Evolutionary conservation across 2,888 invertebrate species (phyloP).

Genomic region (Axea sp.): DNA sequence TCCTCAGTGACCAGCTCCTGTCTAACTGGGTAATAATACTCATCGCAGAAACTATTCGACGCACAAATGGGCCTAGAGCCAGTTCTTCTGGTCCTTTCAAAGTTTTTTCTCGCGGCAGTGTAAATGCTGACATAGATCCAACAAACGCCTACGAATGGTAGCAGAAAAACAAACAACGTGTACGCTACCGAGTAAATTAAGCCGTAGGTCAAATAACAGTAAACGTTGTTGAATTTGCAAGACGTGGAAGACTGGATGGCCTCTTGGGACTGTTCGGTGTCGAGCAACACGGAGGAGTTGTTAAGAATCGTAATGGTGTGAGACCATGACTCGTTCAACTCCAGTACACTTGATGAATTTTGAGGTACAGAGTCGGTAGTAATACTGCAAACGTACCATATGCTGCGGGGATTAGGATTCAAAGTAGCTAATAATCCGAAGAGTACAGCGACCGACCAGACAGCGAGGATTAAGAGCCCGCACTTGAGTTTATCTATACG

Average conservation of each 20-base stretch:
- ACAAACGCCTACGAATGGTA: slow-evolving; percentile 84
- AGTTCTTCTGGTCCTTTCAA: slow-evolving; percentile 81
- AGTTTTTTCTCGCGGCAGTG: slow-evolving; percentile 87
- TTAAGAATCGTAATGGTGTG: slow-evolving; percentile 58
- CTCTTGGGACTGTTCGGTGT: slow-evolving; percentile 32
- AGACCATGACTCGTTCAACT: slow-evolving; percentile 32
- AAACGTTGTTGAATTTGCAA: slow-evolving; percentile 46
- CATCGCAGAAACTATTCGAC: slow-evolving; percentile 75
- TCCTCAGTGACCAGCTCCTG: slow-evolving; percentile 70
- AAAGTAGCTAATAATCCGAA: slow-evolving; percentile 80
- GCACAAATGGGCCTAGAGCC: slow-evolving; percentile 76
- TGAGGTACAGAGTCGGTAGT: not conserved
- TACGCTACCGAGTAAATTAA: slow-evolving; percentile 80
- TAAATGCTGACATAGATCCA: slow-evolving; percentile 88
- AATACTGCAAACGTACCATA: slow-evolving; percentile 78
- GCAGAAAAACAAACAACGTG: slow-evolving; percentile 79
- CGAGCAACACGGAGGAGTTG: slow-evolving; percentile 53
- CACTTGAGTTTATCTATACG: slow-evolving; percentile 81
- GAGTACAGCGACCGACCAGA: slow-evolving; percentile 80
- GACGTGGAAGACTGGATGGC: slow-evolving; percentile 36
- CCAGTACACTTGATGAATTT: slow-evolving; percentile 3
- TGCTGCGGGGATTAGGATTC: slow-evolving; percentile 78
- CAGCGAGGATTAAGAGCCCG: slow-evolving; percentile 79
- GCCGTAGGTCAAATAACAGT: slow-evolving; percentile 74
- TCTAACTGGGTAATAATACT: slow-evolving; percentile 66